These are phyloP conservation scores for Philonicus albiceps DNA, from an alignment of 2,888 invertebrate species.

Conservation along the genomic window DNA sequence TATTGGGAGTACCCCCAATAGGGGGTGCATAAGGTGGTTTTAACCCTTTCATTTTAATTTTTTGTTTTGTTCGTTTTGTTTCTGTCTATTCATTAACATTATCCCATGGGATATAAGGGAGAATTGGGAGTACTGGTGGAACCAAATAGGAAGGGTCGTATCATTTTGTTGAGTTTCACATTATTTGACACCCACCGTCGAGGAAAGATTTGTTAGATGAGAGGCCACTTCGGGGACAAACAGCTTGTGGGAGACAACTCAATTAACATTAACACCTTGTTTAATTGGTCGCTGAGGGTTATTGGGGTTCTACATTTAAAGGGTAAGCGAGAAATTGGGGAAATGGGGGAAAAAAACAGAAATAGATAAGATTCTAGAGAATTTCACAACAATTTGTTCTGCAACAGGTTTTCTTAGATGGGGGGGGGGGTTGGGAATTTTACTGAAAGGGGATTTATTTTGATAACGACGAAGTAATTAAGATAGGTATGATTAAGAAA, in stretches of 20 bases:
- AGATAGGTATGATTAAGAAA: too few relatives aligned
- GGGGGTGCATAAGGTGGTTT: not conserved
- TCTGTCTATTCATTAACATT: conserved; percentile 22
- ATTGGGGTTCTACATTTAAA: not conserved
- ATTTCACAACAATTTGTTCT: too few relatives aligned
- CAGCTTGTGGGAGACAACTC: conserved; percentile 15
- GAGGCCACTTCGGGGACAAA: not conserved
- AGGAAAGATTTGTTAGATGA: not conserved
- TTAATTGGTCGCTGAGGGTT: conserved; percentile 9
- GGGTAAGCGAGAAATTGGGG: not conserved
- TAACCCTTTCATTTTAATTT: conserved; percentile 31
- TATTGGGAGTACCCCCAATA: not conserved
- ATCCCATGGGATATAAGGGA: not conserved
- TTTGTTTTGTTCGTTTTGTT: conserved; percentile 14
- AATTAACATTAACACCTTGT: conserved; percentile 35
- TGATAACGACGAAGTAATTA: too few relatives aligned
- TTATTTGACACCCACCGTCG: not conserved
- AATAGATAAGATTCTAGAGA: too few relatives aligned
- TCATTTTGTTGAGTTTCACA: not conserved
- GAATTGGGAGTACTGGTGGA: too few relatives aligned
- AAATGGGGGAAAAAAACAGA: not conserved
- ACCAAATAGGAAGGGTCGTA: too few relatives aligned
- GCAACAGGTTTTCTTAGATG: too few relatives aligned
- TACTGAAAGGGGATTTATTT: too few relatives aligned
- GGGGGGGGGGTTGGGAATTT: too few relatives aligned